phyloP scores from a whole-genome alignment of 1,140 invertebrate species.

The Cotesia vestalis region DNA sequence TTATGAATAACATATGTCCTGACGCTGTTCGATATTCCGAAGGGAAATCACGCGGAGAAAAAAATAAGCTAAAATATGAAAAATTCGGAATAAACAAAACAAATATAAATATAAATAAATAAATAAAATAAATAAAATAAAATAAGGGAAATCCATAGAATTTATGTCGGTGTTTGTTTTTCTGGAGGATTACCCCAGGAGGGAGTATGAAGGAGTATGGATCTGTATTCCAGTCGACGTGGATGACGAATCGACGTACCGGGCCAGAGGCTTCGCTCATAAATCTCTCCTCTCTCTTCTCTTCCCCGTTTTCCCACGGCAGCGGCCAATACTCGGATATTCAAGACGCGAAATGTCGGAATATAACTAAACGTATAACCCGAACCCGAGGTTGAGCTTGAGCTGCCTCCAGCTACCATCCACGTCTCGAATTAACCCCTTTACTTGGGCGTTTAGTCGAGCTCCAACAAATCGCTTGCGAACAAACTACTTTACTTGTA shows the following conservation, averaged over 20 bases:
- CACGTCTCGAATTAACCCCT: no score
- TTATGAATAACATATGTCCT: constrained; percentile 33
- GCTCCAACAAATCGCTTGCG: no score
- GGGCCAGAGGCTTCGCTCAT: constrained; percentile 34
- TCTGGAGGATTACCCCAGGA: constrained; percentile 33
- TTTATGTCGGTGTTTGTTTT: constrained; percentile 39
- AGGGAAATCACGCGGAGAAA: constrained; percentile 26
- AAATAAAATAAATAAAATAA: background rate
- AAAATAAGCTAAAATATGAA: no score
- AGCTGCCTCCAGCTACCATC: background rate
- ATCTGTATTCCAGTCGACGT: constrained; percentile 37
- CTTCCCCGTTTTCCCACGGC: background rate
- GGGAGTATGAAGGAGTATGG: constrained; percentile 18
- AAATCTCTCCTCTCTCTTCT: constrained; percentile 26
- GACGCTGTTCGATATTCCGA: constrained; percentile 37
- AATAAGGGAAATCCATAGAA: constrained; percentile 30
- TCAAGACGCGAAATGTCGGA: constrained; percentile 28
- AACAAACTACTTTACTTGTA: no score
- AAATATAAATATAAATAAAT: constrained; percentile 19
- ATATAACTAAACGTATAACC: background rate
- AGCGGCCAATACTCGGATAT: constrained; percentile 36
- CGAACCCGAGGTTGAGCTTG: background rate
- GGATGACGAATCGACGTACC: constrained; percentile 38
- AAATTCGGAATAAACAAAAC: background rate
- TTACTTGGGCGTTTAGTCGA: no score